Base-by-base conservation (phyloP, 2,888 invertebrate genomes). In the Lepidochrysops patricia region DNA sequence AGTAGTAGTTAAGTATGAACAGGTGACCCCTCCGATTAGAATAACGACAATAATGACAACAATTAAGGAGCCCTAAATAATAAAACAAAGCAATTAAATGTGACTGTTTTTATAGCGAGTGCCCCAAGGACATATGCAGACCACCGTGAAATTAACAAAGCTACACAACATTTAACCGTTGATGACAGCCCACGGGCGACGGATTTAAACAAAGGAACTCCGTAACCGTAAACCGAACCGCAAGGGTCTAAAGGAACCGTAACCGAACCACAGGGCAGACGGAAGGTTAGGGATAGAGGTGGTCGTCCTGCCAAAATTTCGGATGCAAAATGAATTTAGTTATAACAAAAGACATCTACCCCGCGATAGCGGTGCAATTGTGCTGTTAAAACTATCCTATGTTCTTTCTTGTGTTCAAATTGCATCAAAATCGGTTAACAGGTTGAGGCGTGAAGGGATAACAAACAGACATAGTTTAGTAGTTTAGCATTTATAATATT, bases 131-230 rank as follows among this genome's bases (percentile, higher is more conserved):
- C 79, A 70, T 73, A 75, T 70, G 71, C 78, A 79, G 75, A 78
- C 75, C 72, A 70, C 73, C 76, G 75, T 80, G 80, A 83, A 84
- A 85, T 84, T 78, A 83, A 81, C 82, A 82, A 80, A 79, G 79
- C 77, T 74, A 76, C 68, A 67, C 72, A 70, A 64, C 74, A 71
- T 82, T 82, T 82, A 82, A 80, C 79, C 76, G 78, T 75, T 81
- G 83, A 81, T 79, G 84, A 80, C 82, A 80, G 74, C 72, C 80
- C 80, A 74, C 76, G 77, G 79, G 79, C 77, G 68, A 75, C 71
- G 77, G 71, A 70, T 70, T 70, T 71, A 77, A 79, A 81, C 81
- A 83, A 83, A 82, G 82, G 79, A 75, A 76, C 70, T 68, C 75
- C 74, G 76, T 78, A 77, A 70, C 75, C 74, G 76, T 79, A 77